phyloP scores from a whole-genome alignment of 2,888 invertebrate species.

The Hyles lineata region DNA sequence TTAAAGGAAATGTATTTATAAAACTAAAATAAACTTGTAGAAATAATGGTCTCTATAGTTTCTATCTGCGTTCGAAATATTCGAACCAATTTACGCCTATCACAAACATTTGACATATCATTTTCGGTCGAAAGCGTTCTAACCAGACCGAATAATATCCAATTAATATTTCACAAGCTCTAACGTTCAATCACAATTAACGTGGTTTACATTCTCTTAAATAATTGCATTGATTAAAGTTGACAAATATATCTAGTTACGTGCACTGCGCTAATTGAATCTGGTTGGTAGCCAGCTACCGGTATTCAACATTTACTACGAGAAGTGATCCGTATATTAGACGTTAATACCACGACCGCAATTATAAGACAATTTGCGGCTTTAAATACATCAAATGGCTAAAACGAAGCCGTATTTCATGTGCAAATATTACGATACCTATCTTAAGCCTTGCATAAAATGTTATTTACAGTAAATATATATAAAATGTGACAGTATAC shows the following conservation, averaged over 20 bases:
- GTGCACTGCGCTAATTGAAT: conserved; percentile 8
- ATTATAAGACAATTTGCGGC: neutral
- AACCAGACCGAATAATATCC: neutral
- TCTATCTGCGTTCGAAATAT: neutral
- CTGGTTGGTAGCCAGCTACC: neutral
- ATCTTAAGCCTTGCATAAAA: neutral
- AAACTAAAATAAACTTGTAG: too few species aligned
- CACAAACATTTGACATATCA: neutral
- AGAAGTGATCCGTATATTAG: neutral
- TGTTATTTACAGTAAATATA: neutral
- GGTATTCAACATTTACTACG: conserved; percentile 8
- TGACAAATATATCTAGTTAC: conserved; percentile 3
- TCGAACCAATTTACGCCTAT: neutral
- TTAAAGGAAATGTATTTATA: too few species aligned
- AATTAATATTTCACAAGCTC: neutral
- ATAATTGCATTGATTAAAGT: conserved; percentile 12
- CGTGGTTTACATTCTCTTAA: conserved; percentile 1
- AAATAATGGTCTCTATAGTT: too few species aligned
- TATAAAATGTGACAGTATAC: neutral
- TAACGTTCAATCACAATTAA: neutral
- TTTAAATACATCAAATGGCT: too few species aligned
- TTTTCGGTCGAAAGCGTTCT: neutral
- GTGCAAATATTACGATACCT: neutral
- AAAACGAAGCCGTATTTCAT: neutral
- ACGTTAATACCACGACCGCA: neutral